These are phyloP conservation scores for Heliconius sara DNA, from an alignment of 2,888 invertebrate genomes.

Conservation along the genomic window DNA sequence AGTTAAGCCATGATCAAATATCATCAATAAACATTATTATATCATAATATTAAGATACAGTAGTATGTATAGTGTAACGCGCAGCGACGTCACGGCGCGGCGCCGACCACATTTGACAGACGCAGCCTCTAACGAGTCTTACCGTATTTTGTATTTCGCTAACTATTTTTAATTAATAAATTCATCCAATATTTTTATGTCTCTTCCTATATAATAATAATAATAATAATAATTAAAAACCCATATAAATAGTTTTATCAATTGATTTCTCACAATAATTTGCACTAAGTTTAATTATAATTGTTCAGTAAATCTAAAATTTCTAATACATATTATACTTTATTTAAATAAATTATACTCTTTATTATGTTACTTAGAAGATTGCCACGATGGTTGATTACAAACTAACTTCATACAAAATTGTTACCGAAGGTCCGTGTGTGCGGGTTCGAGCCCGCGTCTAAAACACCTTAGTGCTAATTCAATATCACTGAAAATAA, in stretches of 20 bases:
- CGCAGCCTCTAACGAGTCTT: slow-evolving; percentile 80
- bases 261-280: slow-evolving; percentile 83
- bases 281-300: slow-evolving; percentile 78
- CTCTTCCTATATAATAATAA: slow-evolving; percentile 82
- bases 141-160: slow-evolving; percentile 83
- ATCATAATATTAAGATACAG: slow-evolving; percentile 70
- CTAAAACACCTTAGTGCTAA: slow-evolving; percentile 64
- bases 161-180: slow-evolving; percentile 84
- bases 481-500: slow-evolving; percentile 80
- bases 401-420: slow-evolving; percentile 81
- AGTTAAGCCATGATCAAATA: slow-evolving; percentile 82
- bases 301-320: slow-evolving; percentile 83
- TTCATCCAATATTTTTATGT: slow-evolving; percentile 82
- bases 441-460: slow-evolving; percentile 66
- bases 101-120: slow-evolving; percentile 73
- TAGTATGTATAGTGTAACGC: slow-evolving; percentile 54
- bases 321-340: slow-evolving; percentile 83
- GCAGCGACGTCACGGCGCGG: slow-evolving; percentile 41
- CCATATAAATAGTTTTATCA: slow-evolving; percentile 81
- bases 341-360: slow-evolving; percentile 83
- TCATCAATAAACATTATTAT: slow-evolving; percentile 75
- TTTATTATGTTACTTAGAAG: slow-evolving; percentile 82
- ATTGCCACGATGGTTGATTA: slow-evolving; percentile 81
- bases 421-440: slow-evolving; percentile 79
- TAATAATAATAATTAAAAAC: slow-evolving; percentile 84